These are phyloP conservation scores for Sisyra terminalis DNA, from an alignment of 2,888 invertebrate species.

Conservation along the genomic window DNA sequence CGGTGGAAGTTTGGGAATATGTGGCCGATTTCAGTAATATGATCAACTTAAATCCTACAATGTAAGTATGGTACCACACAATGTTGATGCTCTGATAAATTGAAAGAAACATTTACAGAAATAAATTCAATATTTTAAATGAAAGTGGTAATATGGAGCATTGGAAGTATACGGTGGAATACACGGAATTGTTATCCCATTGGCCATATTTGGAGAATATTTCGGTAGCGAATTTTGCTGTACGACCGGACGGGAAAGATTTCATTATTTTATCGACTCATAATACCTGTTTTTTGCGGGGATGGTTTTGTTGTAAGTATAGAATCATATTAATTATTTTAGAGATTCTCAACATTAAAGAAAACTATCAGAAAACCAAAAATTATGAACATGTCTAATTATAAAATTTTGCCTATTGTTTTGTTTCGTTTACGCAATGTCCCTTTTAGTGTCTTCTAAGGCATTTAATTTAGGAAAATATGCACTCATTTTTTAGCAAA, in stretches of 20 bases:
- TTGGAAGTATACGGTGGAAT: constrained; percentile 51
- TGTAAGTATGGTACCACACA: constrained; percentile 39
- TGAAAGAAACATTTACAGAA: constrained; percentile 22
- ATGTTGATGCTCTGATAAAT: background rate
- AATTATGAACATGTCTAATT: too few relatives aligned
- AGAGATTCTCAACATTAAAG: background rate
- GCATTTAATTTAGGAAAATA: too few relatives aligned
- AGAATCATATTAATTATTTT: background rate
- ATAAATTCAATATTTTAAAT: constrained; percentile 39
- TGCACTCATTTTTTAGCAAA: too few relatives aligned
- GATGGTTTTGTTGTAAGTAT: constrained; percentile 41
- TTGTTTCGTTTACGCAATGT: background rate
- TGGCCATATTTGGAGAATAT: constrained; percentile 43
- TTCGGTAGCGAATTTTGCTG: constrained; percentile 38
- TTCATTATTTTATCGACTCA: constrained; percentile 44
- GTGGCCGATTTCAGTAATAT: constrained; percentile 61
- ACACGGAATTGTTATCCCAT: constrained; percentile 44
- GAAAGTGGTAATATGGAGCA: constrained; percentile 49
- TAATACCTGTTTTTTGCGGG: constrained; percentile 40
- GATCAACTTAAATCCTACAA: constrained; percentile 50
- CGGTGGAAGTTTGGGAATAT: constrained; percentile 51
- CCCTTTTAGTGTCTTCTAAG: too few relatives aligned
- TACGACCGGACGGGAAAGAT: constrained; percentile 29
- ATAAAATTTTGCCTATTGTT: background rate
- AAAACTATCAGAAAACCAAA: too few relatives aligned